These are phyloP conservation scores for Pseudomyrmex sp. DNA, from an alignment of 1,140 invertebrate genomes.

Conservation along the genomic window DNA sequence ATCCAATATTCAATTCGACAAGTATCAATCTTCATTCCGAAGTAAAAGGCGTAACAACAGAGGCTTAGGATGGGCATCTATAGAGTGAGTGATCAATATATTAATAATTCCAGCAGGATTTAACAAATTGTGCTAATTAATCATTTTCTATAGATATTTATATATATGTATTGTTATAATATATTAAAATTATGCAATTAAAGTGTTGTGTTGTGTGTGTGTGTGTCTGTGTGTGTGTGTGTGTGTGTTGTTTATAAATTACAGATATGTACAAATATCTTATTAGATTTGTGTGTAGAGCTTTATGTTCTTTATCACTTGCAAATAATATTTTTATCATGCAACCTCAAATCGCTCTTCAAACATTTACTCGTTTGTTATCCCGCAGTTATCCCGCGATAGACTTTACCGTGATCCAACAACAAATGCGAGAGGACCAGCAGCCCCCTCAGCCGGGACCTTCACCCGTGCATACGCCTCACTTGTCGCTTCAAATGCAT, in stretches of 20 bases:
- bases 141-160: too few relatives aligned
- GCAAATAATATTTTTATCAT: conserved; percentile 1
- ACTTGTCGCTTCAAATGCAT: conserved; percentile 71
- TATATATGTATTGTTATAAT: too few relatives aligned
- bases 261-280: too few relatives aligned
- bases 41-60: conserved; percentile 41
- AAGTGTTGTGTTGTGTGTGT: too few relatives aligned
- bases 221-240: too few relatives aligned
- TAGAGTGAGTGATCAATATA: conserved; percentile 59
- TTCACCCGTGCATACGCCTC: conserved; percentile 71
- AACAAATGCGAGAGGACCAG: conserved; percentile 68
- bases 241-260: too few relatives aligned
- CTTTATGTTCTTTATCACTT: background rate
- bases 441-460: conserved; percentile 76
- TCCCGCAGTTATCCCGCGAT: conserved; percentile 69
- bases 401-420: conserved; percentile 52
- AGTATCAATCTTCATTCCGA: background rate
- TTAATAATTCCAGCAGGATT: background rate
- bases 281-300: too few relatives aligned
- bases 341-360: background rate
- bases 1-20: background rate
- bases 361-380: conserved; percentile 13
- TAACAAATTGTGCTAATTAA: background rate
- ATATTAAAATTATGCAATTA: too few relatives aligned
- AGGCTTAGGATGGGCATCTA: conserved; percentile 62